Evolutionary conservation across 2,797 vertebrate genomes (phyloP).

Genomic region (Rhabdomys pumilio): DNA sequence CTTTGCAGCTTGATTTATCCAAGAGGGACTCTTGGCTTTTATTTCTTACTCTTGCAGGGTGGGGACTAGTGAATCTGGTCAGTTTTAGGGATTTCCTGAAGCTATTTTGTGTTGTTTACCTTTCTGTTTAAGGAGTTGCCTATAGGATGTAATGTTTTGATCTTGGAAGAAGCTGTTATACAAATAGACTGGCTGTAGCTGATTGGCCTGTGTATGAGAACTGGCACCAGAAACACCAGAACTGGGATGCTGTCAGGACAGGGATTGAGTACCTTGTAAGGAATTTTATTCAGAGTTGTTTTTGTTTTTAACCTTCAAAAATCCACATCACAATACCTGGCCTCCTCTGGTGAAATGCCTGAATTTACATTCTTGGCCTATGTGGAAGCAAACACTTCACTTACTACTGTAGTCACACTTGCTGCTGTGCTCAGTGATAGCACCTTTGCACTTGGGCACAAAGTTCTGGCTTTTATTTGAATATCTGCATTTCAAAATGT

Average conservation of each 20-base stretch:
- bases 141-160: background rate
- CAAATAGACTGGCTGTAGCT: background rate
- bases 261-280: background rate
- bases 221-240: background rate
- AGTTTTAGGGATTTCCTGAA: background rate
- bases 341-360: background rate
- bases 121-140: background rate
- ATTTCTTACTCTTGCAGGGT: background rate
- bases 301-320: constrained; percentile 31
- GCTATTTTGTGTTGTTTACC: background rate
- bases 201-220: background rate
- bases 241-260: background rate
- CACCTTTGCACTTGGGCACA: background rate
- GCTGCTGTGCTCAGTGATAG: background rate
- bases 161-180: background rate
- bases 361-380: background rate
- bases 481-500: background rate
- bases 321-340: background rate
- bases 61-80: background rate
- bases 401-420: background rate
- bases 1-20: background rate
- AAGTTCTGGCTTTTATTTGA: background rate
- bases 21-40: background rate
- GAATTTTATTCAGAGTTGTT: background rate
- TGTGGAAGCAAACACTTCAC: background rate